Conservation (phyloP, 2,888 invertebrate genomes). For the Athrips mouffetella region DNA sequence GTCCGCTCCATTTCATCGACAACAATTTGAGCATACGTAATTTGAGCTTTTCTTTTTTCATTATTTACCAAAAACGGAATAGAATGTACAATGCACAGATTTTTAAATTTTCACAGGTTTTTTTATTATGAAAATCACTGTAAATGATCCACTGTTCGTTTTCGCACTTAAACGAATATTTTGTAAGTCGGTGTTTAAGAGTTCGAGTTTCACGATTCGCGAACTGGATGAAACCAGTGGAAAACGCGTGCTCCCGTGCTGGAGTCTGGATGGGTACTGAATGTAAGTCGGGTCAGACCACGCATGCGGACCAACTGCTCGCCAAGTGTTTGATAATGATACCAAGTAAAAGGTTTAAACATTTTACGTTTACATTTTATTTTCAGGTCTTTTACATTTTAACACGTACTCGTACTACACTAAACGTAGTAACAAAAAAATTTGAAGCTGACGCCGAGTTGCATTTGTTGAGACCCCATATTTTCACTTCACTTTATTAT, state of each 20-base stretch:
- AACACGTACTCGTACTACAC: too few species aligned
- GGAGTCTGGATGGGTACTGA: conserved; percentile 52
- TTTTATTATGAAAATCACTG: not conserved
- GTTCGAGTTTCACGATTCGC: conserved; percentile 35
- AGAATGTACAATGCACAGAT: too few species aligned
- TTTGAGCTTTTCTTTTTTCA: not conserved
- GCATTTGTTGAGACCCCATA: too few species aligned
- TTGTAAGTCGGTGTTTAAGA: conserved; percentile 10
- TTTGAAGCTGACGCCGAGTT: too few species aligned
- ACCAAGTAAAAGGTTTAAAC: conserved; percentile 52
- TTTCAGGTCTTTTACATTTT: too few species aligned
- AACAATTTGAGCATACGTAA: not conserved
- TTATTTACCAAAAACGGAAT: too few species aligned
- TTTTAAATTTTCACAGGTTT: not conserved
- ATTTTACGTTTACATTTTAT: too few species aligned
- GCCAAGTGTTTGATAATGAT: conserved; percentile 59
- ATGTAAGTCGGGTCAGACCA: conserved; percentile 54
- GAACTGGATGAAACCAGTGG: conserved; percentile 14
- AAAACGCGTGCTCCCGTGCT: conserved; percentile 46
- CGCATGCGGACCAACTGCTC: conserved; percentile 63
- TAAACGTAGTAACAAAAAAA: too few species aligned
- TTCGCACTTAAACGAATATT: conserved; percentile 1
- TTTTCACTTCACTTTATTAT: too few species aligned
- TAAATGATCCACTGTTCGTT: not conserved
- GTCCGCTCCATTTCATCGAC: not conserved